phyloP scores from a whole-genome alignment of 2,113 vertebrate genomes.

The Cnemophilus loriae region DNA sequence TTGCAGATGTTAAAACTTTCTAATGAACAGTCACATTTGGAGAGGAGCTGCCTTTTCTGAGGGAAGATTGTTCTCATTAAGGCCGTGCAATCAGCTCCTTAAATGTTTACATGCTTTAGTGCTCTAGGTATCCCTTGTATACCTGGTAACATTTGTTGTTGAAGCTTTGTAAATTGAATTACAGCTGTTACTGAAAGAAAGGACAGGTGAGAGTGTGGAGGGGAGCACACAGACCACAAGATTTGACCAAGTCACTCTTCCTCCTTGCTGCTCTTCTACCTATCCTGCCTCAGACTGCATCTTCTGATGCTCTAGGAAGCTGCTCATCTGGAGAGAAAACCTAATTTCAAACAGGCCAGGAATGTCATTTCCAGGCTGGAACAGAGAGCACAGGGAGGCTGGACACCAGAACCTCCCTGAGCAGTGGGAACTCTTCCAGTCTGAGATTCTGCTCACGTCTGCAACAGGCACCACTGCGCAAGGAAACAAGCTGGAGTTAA shows the following conservation, averaged over 20 bases:
- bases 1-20: neutral
- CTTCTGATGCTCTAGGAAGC: neutral
- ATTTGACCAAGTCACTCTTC: neutral
- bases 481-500: neutral
- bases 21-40: slow-evolving; percentile 1
- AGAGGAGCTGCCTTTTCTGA: neutral
- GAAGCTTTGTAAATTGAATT: neutral
- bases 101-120: neutral
- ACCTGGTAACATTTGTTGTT: neutral
- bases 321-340: neutral
- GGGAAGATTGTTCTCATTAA: neutral
- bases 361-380: neutral
- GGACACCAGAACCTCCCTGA: neutral
- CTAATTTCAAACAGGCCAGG: slow-evolving; percentile 21
- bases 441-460: neutral
- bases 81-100: neutral
- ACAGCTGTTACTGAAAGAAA: neutral
- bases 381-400: neutral
- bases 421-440: neutral
- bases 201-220: neutral
- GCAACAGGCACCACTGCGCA: neutral
- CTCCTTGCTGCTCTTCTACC: neutral
- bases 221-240: neutral
- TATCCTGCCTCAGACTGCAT: neutral
- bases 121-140: neutral